Conservation (phyloP, 2,113 vertebrate species). For the Megaceryle maxima region DNA sequence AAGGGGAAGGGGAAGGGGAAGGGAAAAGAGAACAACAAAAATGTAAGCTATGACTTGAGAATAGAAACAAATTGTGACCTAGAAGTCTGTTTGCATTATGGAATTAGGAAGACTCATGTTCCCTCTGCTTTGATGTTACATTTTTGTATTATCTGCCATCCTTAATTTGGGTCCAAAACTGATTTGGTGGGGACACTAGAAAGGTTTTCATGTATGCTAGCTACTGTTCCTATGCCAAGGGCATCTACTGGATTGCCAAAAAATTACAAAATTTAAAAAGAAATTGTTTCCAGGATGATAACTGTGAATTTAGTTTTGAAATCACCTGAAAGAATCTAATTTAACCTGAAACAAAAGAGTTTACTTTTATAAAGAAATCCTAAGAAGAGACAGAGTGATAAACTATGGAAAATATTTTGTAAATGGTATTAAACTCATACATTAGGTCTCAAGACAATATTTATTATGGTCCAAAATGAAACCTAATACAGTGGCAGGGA, state of each 20-base stretch:
- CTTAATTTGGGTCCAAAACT: neutral
- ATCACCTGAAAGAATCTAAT: neutral
- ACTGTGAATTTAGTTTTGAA: neutral
- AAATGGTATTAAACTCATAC: neutral
- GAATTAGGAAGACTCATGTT: rapidly evolving
- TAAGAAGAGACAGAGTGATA: neutral
- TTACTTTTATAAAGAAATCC: neutral
- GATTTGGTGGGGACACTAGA: neutral
- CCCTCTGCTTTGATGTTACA: neutral
- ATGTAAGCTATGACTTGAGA: neutral
- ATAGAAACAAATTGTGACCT: neutral
- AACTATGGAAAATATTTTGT: slow-evolving; percentile 22
- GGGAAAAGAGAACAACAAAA: neutral
- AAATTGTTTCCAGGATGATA: neutral
- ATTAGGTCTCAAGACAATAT: neutral
- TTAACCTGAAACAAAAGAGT: neutral
- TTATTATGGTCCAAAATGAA: neutral
- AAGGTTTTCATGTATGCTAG: neutral
- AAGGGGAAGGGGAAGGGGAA: no score
- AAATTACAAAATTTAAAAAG: neutral
- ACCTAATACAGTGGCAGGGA: neutral
- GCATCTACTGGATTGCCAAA: neutral
- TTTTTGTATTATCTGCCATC: neutral
- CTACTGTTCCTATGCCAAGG: neutral
- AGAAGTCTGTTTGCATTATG: neutral